Evolutionary conservation across 2,113 vertebrate species (phyloP).

Genomic region (Nycticebus coucang): DNA sequence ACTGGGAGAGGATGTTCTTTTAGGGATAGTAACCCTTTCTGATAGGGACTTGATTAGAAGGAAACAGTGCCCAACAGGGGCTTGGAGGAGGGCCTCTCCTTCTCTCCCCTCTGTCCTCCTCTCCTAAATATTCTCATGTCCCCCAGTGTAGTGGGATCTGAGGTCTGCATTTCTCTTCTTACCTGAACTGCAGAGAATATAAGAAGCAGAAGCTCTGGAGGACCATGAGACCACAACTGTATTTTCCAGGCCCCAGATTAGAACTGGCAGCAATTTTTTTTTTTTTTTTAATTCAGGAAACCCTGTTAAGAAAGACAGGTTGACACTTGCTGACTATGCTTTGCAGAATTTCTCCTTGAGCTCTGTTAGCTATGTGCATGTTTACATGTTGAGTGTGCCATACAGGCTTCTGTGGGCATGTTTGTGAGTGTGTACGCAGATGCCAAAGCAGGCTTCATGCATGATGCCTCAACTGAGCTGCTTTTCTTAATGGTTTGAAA

Average conservation of each 20-base stretch:
- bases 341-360: background rate
- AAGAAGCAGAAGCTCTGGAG: background rate
- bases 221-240: background rate
- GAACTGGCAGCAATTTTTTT: background rate
- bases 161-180: background rate
- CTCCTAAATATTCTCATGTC: background rate
- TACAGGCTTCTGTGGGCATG: background rate
- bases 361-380: background rate
- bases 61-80: background rate
- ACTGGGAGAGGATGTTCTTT: background rate
- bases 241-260: background rate
- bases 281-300: slow-evolving; percentile 9
- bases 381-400: background rate
- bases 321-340: slow-evolving; percentile 25
- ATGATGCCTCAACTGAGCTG: background rate
- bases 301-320: slow-evolving; percentile 28
- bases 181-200: background rate
- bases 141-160: background rate
- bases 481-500: slow-evolving; percentile 62
- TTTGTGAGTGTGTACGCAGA: background rate
- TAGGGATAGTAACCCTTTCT: background rate
- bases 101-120: background rate
- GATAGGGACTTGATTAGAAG: background rate
- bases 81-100: background rate
- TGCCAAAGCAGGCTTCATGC: background rate